Evolutionary conservation across 2,888 invertebrate species (phyloP), one percentile per base, ranked within the genome.

Genomic region (Erebia aethiops): DNA sequence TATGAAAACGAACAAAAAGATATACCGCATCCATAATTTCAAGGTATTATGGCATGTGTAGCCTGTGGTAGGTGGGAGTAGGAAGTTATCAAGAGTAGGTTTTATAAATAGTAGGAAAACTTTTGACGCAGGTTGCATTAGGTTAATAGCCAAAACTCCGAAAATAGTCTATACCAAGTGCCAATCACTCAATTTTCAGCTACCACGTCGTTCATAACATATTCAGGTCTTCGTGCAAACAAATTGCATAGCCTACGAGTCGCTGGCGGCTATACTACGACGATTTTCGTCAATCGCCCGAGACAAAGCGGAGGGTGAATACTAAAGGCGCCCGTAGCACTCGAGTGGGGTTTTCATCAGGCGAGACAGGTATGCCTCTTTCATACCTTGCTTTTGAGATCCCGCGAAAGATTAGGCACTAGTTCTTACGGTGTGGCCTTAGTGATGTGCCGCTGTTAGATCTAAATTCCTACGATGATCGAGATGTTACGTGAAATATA

Each of bases 351-450:
- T 91, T 90, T 91, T 90, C 92, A 92, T 91, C 92, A 92, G 82
- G 80, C 87, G 85, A 88, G 87, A 87, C 90, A 86, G 86, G 82
- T 82, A 83, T 82, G 81, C 79, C 82, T 84, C 91, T 88, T 92
- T 92, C 88, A 92, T 81, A 82, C 85, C 84, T 79, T 83, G 83
- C 91, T 92, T 92, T 92, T 90, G 88, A 92, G 92, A 92, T 92
- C 86, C 88, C 88, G 84, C 80, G 87, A 84, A 87, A 92, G 92
- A 92, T 92, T 92, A 92, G 92, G 92, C 92, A 90, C 90, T 87
- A 87, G 87, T 90, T 89, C 88, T 87, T 86, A 84, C 84, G 84
- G 83, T 84, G 85, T 83, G 81, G 80, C 77, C 74, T 74, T 86
- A 89, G 88, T 76, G 85, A 77, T 78, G 85, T 35, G 67, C n/a